Conservation (phyloP, 2,888 invertebrate genomes). For the Mamestra brassicae region DNA sequence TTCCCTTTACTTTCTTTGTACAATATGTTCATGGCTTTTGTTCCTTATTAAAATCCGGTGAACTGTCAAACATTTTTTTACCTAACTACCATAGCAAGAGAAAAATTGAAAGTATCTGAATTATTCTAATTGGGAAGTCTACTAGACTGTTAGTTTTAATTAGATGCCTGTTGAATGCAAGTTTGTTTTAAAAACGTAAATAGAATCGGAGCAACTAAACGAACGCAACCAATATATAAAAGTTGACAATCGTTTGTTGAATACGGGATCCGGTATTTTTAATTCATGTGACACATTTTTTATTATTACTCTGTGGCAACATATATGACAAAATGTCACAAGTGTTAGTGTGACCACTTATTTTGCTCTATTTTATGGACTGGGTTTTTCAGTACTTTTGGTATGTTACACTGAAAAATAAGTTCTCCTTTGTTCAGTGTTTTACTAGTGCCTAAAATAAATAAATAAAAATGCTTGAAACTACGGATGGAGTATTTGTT, state of each 20-base stretch:
- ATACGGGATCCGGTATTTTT: not conserved
- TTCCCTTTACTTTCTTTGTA: not conserved
- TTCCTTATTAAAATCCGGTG: not conserved
- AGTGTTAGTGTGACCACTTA: constrained; percentile 17
- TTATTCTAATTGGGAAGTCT: not conserved
- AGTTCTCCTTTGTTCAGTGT: too few relatives aligned
- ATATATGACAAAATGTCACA: not conserved
- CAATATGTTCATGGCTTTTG: not conserved
- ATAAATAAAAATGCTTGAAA: not conserved
- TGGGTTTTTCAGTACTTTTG: not conserved
- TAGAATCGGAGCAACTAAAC: not conserved
- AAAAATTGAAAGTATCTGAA: too few relatives aligned
- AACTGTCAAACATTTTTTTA: not conserved
- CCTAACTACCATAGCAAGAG: too few relatives aligned
- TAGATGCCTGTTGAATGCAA: not conserved
- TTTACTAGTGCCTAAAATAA: too few relatives aligned
- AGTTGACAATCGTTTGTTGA: not conserved
- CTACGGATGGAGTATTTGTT: not conserved
- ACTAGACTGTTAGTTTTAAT: not conserved
- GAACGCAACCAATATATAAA: not conserved
- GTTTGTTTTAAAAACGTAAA: not conserved
- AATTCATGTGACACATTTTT: not conserved
- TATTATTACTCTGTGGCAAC: constrained; percentile 24
- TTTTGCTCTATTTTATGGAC: not conserved
- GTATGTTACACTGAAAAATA: too few relatives aligned